phyloP scores from a whole-genome alignment of 1,140 invertebrate species.

The Stegodyphus mimosarum region DNA sequence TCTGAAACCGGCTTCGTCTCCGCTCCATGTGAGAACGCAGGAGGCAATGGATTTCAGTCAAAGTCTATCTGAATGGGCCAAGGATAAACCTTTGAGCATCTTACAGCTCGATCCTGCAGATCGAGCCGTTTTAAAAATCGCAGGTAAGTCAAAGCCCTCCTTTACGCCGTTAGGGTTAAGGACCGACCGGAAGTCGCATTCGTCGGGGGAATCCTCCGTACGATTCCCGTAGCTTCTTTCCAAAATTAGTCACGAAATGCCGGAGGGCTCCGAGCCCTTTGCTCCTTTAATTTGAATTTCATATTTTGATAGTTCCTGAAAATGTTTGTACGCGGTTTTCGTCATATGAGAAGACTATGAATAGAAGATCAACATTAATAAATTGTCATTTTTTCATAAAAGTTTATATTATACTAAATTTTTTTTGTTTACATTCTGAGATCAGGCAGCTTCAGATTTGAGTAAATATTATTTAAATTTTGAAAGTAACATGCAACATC shows the following conservation, averaged over 20 bases:
- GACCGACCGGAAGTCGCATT: slow-evolving; percentile 37
- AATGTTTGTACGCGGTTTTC: too few relatives aligned
- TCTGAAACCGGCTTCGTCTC: slow-evolving; percentile 49
- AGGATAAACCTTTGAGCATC: slow-evolving; percentile 94
- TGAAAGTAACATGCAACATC: too few relatives aligned
- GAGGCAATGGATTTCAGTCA: slow-evolving; percentile 58
- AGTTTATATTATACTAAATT: too few relatives aligned
- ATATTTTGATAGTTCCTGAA: too few relatives aligned
- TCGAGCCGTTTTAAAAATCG: slow-evolving; percentile 92
- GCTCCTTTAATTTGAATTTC: background rate
- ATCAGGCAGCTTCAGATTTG: too few relatives aligned
- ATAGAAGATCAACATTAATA: too few relatives aligned
- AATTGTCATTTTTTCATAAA: too few relatives aligned
- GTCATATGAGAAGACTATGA: too few relatives aligned
- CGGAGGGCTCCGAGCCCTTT: background rate
- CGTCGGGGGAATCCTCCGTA: slow-evolving; percentile 25
- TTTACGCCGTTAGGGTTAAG: slow-evolving; percentile 57
- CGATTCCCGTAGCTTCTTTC: slow-evolving; percentile 10
- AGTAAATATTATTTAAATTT: too few relatives aligned
- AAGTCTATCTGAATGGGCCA: slow-evolving; percentile 82
- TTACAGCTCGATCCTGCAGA: slow-evolving; percentile 94
- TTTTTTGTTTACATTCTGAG: too few relatives aligned
- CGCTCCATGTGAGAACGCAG: slow-evolving; percentile 8
- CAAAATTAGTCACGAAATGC: slow-evolving; percentile 53
- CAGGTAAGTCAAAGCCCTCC: slow-evolving; percentile 77